phyloP scores from a whole-genome alignment of 2,113 vertebrate genomes.

The Vulpes vulpes region DNA sequence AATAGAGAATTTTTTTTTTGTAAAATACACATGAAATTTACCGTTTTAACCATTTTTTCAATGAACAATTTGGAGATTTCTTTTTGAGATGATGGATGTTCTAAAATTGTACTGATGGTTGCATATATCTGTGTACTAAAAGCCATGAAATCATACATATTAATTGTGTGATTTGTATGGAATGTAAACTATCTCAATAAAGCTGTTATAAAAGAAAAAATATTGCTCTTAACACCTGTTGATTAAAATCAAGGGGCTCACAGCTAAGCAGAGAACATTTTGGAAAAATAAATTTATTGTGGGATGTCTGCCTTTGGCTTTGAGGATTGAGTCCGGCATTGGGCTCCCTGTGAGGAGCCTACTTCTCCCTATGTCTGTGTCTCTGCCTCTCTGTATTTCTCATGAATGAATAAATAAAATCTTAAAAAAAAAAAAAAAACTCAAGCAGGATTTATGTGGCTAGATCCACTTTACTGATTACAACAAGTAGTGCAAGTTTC shows the following conservation, averaged over 20 bases:
- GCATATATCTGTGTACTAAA: not conserved
- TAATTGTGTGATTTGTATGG: not conserved
- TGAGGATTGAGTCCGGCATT: too few relatives aligned
- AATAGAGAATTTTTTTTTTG: not conserved
- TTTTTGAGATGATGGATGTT: conserved; percentile 4
- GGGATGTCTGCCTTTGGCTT: too few relatives aligned
- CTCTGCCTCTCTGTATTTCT: too few relatives aligned
- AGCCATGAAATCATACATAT: not conserved
- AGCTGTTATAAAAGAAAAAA: not conserved
- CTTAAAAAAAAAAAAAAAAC: not conserved
- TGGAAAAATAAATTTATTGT: not conserved
- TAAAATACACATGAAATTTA: not conserved
- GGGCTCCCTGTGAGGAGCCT: too few relatives aligned
- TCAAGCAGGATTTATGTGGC: not conserved
- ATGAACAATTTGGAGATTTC: not conserved
- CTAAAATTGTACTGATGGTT: not conserved
- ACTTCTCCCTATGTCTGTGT: too few relatives aligned
- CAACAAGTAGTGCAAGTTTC: not conserved
- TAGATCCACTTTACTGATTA: not conserved
- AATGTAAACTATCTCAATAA: not conserved
- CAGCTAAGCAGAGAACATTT: conserved; percentile 28
- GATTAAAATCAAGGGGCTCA: not conserved
- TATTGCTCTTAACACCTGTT: not conserved
- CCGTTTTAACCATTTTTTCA: not conserved
- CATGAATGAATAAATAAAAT: too few relatives aligned